Conservation (phyloP, 2,888 invertebrate genomes). For the Tachina fera region DNA sequence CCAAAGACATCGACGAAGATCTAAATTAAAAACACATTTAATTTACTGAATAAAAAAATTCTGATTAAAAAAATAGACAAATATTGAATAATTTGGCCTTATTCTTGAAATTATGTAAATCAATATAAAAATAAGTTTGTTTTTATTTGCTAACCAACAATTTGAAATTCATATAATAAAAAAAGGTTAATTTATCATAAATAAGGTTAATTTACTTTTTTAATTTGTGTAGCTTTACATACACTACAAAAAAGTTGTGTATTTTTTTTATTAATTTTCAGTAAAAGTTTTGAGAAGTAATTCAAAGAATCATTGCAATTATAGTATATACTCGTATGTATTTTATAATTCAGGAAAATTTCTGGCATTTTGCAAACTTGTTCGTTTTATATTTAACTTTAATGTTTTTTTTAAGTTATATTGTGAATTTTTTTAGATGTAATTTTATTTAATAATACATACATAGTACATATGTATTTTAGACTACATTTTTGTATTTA, state of each 20-base stretch:
- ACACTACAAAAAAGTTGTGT: conserved; percentile 6
- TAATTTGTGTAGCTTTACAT: conserved; percentile 18
- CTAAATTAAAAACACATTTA: conserved; percentile 74
- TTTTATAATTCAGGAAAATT: no score
- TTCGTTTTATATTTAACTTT: no score
- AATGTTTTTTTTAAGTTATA: no score
- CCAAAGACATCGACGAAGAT: conserved; percentile 83
- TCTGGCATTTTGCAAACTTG: no score
- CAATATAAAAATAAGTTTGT: conserved; percentile 35
- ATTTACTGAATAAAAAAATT: conserved; percentile 46
- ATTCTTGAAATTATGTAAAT: conserved; percentile 38
- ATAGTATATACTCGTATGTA: no score
- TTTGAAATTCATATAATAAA: conserved; percentile 33
- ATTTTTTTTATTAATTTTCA: no score
- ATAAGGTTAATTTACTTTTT: conserved; percentile 6
- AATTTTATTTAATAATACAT: conserved; percentile 27
- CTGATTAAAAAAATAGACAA: conserved; percentile 2
- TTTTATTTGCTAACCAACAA: conserved; percentile 48
- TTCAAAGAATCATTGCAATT: no score
- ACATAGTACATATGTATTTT: no score
- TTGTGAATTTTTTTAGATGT: conserved; percentile 28
- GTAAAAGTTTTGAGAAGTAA: no score
- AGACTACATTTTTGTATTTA: conserved; percentile 24
- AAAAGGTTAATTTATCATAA: background rate
- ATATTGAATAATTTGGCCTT: conserved; percentile 27